Evolutionary conservation across 2,888 invertebrate genomes (phyloP).

Genomic region (Lepidochitona cinerea): DNA sequence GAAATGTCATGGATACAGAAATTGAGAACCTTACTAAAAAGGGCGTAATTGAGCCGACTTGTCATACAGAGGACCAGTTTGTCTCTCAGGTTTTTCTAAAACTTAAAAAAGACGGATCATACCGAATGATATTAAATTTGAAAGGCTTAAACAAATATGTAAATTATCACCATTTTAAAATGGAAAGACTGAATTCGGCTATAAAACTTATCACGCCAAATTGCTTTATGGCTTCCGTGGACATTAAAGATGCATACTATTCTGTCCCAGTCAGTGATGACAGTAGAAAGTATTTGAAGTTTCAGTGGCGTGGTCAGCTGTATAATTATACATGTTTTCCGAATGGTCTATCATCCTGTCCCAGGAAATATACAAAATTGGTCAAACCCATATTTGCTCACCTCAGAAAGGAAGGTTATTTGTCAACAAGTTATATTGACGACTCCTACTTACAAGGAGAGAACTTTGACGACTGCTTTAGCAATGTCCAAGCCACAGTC

Average conservation of each 20-base stretch:
- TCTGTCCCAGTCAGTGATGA: not conserved
- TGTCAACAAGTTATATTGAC: slow-evolving; percentile 7
- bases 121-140: not conserved
- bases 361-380: slow-evolving; percentile 29
- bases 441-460: not conserved
- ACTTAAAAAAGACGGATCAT: not conserved
- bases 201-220: not conserved
- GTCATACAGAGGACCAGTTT: not conserved
- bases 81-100: not conserved
- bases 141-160: not conserved
- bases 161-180: slow-evolving; percentile 6
- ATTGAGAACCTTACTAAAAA: not conserved
- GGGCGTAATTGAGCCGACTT: not conserved
- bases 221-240: not conserved
- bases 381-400: slow-evolving; percentile 20
- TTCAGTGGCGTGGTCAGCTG: not conserved
- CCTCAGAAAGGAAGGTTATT: slow-evolving; percentile 17
- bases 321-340: slow-evolving; percentile 21
- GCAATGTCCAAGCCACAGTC: not conserved
- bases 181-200: not conserved
- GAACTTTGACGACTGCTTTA: not conserved
- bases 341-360: slow-evolving; percentile 16
- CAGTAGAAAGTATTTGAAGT: slow-evolving; percentile 15
- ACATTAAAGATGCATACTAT: not conserved
- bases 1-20: slow-evolving; percentile 12